Evolutionary conservation across 2,888 invertebrate species (phyloP).

Genomic region (Drosophila demipolita): DNA sequence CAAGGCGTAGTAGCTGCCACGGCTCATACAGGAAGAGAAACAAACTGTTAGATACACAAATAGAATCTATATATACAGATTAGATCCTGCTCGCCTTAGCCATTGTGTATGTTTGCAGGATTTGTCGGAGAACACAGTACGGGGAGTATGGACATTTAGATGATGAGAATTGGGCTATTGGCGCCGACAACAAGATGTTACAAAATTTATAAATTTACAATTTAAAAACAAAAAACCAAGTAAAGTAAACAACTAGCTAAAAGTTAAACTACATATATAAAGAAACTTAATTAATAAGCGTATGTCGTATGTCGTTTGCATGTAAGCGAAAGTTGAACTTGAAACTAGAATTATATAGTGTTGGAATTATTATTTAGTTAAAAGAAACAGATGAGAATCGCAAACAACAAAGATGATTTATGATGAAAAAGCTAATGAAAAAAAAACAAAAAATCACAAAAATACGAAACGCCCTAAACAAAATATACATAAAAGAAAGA

Average conservation of each 20-base stretch:
- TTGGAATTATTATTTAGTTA: conserved; percentile 80
- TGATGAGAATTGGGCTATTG: conserved; percentile 9
- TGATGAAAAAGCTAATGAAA: conserved; percentile 63
- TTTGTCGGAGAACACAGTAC: neutral
- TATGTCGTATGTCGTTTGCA: conserved; percentile 80
- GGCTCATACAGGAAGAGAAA: conserved; percentile 19
- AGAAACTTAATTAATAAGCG: conserved; percentile 78
- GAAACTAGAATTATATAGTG: conserved; percentile 81
- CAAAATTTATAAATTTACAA: conserved; percentile 76
- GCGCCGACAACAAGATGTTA: conserved; percentile 56
- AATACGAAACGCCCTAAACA: conserved; percentile 73
- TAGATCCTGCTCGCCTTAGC: conserved; percentile 42
- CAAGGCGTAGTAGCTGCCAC: conserved; percentile 33
- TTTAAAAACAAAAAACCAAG: conserved; percentile 55
- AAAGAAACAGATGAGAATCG: conserved; percentile 56
- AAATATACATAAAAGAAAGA: conserved; percentile 56
- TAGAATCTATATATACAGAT: neutral
- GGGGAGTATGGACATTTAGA: conserved; percentile 16
- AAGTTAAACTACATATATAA: conserved; percentile 81
- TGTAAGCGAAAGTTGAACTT: conserved; percentile 81
- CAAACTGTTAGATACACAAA: conserved; percentile 1
- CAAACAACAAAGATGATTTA: conserved; percentile 60
- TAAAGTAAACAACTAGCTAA: conserved; percentile 79
- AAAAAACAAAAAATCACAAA: conserved; percentile 65
- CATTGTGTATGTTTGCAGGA: neutral